Percentiles rank a stretch among this genome's conserved stretches.
Evolutionary conservation across 2,888 invertebrate species (phyloP).

Genomic region (Phanerotoma sp.): DNA sequence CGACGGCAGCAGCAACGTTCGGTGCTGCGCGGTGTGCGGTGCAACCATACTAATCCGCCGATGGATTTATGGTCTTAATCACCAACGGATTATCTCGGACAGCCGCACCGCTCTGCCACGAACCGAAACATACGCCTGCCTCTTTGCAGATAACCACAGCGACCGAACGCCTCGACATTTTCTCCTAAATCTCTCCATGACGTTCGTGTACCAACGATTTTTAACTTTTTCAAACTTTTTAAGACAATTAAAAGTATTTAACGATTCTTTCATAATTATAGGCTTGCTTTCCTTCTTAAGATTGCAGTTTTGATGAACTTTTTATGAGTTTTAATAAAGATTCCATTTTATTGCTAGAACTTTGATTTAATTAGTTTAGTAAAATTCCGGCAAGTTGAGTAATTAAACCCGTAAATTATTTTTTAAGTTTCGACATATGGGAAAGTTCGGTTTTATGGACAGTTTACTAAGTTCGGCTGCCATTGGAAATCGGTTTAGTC

Average conservation of each 20-base stretch:
- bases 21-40: slow-evolving; percentile 33
- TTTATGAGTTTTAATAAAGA: too few relatives aligned
- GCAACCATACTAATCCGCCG: slow-evolving; percentile 58
- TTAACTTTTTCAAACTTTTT: background rate
- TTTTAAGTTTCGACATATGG: too few relatives aligned
- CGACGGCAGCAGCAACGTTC: slow-evolving; percentile 21
- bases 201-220: background rate
- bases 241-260: background rate
- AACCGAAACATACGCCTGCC: slow-evolving; percentile 55
- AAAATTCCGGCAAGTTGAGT: too few relatives aligned
- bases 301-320: background rate
- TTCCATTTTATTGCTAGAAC: too few relatives aligned
- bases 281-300: background rate
- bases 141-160: slow-evolving; percentile 55
- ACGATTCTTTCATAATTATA: background rate
- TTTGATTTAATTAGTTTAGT: too few relatives aligned
- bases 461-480: too few relatives aligned
- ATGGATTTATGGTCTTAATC: slow-evolving; percentile 69
- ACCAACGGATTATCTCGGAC: slow-evolving; percentile 64
- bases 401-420: too few relatives aligned
- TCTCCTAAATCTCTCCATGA: slow-evolving; percentile 10
- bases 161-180: slow-evolving; percentile 8
- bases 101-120: slow-evolving; percentile 53
- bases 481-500: too few relatives aligned
- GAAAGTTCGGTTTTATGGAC: too few relatives aligned